A percentile compares a stretch with the other conserved stretches of the same genome.
Conservation (phyloP, 2,113 vertebrate species). For the Rhea americana region DNA sequence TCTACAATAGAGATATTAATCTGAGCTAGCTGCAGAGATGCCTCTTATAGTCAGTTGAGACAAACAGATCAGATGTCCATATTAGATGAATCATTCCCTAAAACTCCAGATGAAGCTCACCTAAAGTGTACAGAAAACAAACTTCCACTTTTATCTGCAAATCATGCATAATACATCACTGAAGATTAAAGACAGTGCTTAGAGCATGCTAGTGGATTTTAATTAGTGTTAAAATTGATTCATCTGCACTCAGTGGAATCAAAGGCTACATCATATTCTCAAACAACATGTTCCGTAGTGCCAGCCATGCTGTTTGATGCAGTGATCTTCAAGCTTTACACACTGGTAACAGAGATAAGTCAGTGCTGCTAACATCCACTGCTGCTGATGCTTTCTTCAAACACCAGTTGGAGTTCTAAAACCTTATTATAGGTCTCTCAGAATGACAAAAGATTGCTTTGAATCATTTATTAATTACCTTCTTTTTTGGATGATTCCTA, state of each 20-base stretch:
- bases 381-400: background rate
- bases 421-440: background rate
- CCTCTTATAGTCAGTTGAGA: background rate
- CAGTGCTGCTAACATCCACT: background rate
- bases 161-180: background rate
- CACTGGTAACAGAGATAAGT: background rate
- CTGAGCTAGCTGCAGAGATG: background rate
- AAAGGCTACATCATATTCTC: background rate
- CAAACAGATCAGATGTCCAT: background rate
- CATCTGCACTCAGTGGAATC: background rate
- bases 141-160: background rate
- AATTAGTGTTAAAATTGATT: background rate
- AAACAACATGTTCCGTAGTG: background rate
- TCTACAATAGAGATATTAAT: background rate
- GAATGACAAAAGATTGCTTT: background rate
- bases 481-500: background rate
- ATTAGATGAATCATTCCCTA: background rate
- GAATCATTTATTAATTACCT: background rate
- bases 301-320: background rate
- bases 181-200: background rate
- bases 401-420: background rate
- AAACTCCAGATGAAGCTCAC: background rate
- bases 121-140: background rate
- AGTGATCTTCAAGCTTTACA: background rate
- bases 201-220: background rate